These are phyloP conservation scores for Rousettus madagascariensis DNA, from an alignment of 2,797 vertebrate species.

Conservation along the genomic window DNA sequence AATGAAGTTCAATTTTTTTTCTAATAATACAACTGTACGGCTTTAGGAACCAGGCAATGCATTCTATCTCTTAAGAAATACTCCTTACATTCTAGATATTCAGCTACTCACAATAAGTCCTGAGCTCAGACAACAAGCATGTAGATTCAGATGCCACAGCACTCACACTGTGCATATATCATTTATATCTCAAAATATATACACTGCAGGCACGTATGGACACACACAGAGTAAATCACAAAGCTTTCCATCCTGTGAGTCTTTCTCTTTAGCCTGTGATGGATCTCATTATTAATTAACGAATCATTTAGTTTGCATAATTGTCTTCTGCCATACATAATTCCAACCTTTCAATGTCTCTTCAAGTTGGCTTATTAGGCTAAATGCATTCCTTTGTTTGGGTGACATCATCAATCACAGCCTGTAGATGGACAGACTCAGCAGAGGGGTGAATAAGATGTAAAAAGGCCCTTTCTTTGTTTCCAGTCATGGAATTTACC, in stretches of 20 bases:
- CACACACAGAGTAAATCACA: conserved; percentile 55
- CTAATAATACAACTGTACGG: conserved; percentile 32
- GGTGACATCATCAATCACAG: conserved; percentile 76
- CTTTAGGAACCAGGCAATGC: not conserved
- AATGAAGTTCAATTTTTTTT: conserved; percentile 17
- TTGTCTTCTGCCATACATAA: conserved; percentile 82
- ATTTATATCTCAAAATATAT: conserved; percentile 62
- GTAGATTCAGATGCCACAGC: not conserved
- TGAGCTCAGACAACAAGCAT: not conserved
- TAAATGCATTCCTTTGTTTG: conserved; percentile 80
- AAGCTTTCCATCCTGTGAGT: conserved; percentile 64
- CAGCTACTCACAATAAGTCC: conserved; percentile 24
- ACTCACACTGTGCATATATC: not conserved
- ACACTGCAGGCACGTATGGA: conserved; percentile 57
- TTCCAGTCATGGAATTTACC: conserved; percentile 76
- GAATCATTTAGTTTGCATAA: conserved; percentile 82
- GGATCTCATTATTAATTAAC: conserved; percentile 84
- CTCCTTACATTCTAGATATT: conserved; percentile 8
- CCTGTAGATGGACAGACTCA: conserved; percentile 68
- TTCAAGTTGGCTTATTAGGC: conserved; percentile 81
- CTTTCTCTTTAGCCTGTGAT: conserved; percentile 76
- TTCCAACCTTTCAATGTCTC: conserved; percentile 82
- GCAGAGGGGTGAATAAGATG: conserved; percentile 17
- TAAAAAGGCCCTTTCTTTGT: conserved; percentile 57
- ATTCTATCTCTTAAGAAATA: conserved; percentile 25